Evolutionary conservation across 2,888 invertebrate species (phyloP).

Genomic region (Abscondita cerata): DNA sequence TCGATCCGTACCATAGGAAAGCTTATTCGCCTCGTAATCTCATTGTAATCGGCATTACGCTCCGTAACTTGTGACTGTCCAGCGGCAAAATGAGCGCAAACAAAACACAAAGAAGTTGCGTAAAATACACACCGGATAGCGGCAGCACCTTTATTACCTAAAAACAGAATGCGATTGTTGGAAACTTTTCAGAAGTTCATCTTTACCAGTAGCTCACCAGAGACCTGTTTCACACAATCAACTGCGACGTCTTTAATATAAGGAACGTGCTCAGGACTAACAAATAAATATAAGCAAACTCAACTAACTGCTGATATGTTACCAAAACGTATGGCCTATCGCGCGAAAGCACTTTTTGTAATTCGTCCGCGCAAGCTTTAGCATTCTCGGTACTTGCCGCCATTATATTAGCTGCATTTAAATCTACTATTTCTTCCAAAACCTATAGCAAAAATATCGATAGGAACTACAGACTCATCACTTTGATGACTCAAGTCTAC

Average conservation of each 20-base stretch:
- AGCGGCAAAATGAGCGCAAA: constrained; percentile 98
- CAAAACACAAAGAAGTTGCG: constrained; percentile 95
- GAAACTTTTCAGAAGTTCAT: too few relatives aligned
- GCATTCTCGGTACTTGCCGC: constrained; percentile 94
- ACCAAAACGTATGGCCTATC: constrained; percentile 88
- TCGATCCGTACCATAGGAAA: constrained; percentile 76
- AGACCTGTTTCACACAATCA: constrained; percentile 96
- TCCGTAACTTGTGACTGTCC: constrained; percentile 96
- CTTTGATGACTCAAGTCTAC: constrained; percentile 60
- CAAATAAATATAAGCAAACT: constrained; percentile 97
- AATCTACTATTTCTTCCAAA: constrained; percentile 99
- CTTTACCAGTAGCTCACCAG: constrained; percentile 88
- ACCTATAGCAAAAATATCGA: constrained; percentile 96
- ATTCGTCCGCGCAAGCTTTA: constrained; percentile 92
- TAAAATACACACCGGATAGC: constrained; percentile 91
- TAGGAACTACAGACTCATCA: constrained; percentile 63
- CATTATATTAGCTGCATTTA: constrained; percentile 98
- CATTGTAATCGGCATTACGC: constrained; percentile 95
- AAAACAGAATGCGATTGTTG: too few relatives aligned
- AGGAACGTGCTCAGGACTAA: constrained; percentile 87
- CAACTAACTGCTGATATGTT: constrained; percentile 94
- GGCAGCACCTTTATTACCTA: constrained; percentile 93
- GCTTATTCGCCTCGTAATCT: constrained; percentile 89
- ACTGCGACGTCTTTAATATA: constrained; percentile 91
- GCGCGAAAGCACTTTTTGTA: constrained; percentile 86